Percentiles rank a stretch among this genome's conserved stretches.
Evolutionary conservation across 2,797 vertebrate genomes (phyloP).

Genomic region (Rhinichthys osculus): DNA sequence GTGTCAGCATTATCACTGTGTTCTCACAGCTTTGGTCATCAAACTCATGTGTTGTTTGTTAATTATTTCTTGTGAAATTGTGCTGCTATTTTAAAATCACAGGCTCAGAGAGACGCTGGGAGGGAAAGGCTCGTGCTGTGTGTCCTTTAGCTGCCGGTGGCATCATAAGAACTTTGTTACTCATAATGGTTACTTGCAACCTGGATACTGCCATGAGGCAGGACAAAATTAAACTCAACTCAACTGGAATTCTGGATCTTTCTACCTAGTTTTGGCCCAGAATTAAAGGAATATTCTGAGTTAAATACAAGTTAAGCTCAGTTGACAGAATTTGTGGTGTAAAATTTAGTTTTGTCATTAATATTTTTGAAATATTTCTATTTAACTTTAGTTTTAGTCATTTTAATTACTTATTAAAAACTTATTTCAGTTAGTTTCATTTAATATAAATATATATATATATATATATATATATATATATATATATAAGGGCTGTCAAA

Average conservation of each 20-base stretch:
- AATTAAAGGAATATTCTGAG: not conserved
- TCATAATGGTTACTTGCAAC: not conserved
- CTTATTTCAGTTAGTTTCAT: not conserved
- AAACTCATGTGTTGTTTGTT: slow-evolving; percentile 52
- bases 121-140: slow-evolving; percentile 53
- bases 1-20: slow-evolving; percentile 33
- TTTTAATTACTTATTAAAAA: not conserved
- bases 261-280: not conserved
- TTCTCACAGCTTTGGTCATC: slow-evolving; percentile 33
- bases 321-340: not conserved
- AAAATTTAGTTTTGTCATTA: not conserved
- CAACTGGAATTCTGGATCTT: slow-evolving; percentile 11
- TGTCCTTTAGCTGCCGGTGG: slow-evolving; percentile 55
- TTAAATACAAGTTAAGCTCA: not conserved
- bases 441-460: too few species aligned
- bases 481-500: too few species aligned
- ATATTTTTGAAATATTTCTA: not conserved
- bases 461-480: too few species aligned
- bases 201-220: slow-evolving; percentile 14
- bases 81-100: slow-evolving; percentile 61
- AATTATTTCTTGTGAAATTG: slow-evolving; percentile 56
- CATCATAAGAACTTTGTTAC: slow-evolving; percentile 31
- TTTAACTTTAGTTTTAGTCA: not conserved
- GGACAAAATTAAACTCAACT: slow-evolving; percentile 8
- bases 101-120: slow-evolving; percentile 38